Conservation (phyloP, 2,888 invertebrate genomes). For the Pseudolycoriella hygida region DNA sequence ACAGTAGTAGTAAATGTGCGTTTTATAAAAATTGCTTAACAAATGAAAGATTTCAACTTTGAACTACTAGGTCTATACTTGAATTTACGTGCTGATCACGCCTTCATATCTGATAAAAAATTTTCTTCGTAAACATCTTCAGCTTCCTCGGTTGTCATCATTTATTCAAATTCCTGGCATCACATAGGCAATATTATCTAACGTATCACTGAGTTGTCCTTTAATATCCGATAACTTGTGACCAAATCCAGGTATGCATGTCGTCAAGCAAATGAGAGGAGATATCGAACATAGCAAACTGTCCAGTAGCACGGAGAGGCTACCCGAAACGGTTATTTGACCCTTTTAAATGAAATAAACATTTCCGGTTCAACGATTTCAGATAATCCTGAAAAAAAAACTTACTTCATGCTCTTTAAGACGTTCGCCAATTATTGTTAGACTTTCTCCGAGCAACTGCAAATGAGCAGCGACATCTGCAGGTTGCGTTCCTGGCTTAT, state of each 20-base stretch:
- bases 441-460: slow-evolving; percentile 78
- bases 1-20: no score
- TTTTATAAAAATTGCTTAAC: no score
- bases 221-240: slow-evolving; percentile 38
- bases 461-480: slow-evolving; percentile 87
- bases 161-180: slow-evolving; percentile 57
- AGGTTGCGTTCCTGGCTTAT: slow-evolving; percentile 46
- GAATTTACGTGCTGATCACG: no score
- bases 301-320: slow-evolving; percentile 80
- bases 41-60: no score
- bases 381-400: slow-evolving; percentile 4
- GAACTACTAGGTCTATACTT: no score
- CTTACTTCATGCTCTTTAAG: slow-evolving; percentile 70
- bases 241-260: slow-evolving; percentile 61
- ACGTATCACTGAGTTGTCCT: slow-evolving; percentile 41
- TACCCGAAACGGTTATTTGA: slow-evolving; percentile 88
- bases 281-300: slow-evolving; percentile 82
- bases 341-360: slow-evolving; percentile 39
- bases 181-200: slow-evolving; percentile 90
- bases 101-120: no score
- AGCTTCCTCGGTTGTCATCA: not conserved
- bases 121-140: not conserved
- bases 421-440: slow-evolving; percentile 82
- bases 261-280: slow-evolving; percentile 70
- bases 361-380: not conserved